Base-by-base conservation (phyloP, 1,140 invertebrate species). In the Vanessa tameamea region DNA sequence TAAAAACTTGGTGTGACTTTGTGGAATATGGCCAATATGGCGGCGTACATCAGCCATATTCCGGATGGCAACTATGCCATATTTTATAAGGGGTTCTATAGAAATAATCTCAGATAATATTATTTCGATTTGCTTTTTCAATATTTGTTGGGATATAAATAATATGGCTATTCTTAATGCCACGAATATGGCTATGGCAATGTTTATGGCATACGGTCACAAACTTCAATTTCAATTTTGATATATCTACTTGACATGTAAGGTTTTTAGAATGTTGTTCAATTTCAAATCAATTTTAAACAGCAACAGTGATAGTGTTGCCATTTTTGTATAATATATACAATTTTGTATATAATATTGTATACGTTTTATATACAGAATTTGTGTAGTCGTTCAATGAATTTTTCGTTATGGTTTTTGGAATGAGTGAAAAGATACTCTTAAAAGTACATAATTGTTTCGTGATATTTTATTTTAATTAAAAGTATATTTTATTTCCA, bases 391-490 rank as follows among this genome's bases (percentile, higher is more conserved):
- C 37, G 6, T 43, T 43, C 37, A 43, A 43, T 43, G 37, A 43
- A 43, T 9, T 20, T 37, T 37, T 0, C 31, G 31, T 37, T 8
- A 43, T 43, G 8, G 0, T 43, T 43, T 23, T 1, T 12, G 11
- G 11, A 31, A 4, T n/a, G 47, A 47, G 43, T 64, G 20, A 64
- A 47, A 47, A 64, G 61, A 48, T 16, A 64, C 37, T 23, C 31
- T 43, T 64, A 3, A n/a, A 64, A 64, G 63, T 20, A 57, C 53
- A 53, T 51, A 15, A 51, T 51, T 31, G 6, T 14, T 51, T 15
- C n/a, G 50, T 51, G 50, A 63, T 31, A 63, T 37, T 31, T 26
- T 37, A 37, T 64, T 64, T 64, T 48, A 64, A 47, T 13, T 47
- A 23, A 64, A 47, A 64, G 9, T 64, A 16, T 16, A 64, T 64